Evolutionary conservation across 2,797 vertebrate genomes (phyloP).

Genomic region (Gallirallus australis): DNA sequence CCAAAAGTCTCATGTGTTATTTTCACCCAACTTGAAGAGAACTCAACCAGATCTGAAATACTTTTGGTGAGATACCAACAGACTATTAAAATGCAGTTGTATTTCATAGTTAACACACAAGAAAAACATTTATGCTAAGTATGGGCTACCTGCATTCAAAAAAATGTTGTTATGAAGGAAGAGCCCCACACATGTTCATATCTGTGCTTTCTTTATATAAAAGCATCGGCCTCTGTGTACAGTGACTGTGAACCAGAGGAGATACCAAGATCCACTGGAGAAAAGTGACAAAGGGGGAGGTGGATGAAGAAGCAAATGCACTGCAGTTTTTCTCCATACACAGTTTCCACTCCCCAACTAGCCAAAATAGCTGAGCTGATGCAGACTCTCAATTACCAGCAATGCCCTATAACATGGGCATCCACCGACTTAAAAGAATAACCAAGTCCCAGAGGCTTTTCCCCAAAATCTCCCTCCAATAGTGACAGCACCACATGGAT

Average conservation of each 20-base stretch:
- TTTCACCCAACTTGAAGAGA: background rate
- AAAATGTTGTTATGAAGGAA: background rate
- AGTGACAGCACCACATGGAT: background rate
- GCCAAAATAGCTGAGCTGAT: background rate
- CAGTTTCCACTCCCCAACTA: background rate
- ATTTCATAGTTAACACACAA: background rate
- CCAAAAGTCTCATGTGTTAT: background rate
- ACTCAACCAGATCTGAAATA: background rate
- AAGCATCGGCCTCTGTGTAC: fast-evolving
- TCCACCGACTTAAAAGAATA: background rate
- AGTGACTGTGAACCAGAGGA: background rate
- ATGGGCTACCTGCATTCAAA: background rate
- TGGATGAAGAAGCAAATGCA: background rate
- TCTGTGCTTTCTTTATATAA: background rate
- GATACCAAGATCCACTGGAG: background rate
- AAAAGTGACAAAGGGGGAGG: background rate
- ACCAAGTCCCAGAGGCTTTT: background rate
- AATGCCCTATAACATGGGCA: background rate
- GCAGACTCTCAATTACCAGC: background rate
- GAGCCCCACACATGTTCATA: background rate
- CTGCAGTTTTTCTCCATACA: background rate
- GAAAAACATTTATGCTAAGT: background rate
- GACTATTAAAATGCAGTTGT: background rate
- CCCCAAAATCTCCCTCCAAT: background rate
- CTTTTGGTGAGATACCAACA: background rate